Evolutionary conservation across 1,140 invertebrate genomes (phyloP).

Genomic region (Lethrus apterus): DNA sequence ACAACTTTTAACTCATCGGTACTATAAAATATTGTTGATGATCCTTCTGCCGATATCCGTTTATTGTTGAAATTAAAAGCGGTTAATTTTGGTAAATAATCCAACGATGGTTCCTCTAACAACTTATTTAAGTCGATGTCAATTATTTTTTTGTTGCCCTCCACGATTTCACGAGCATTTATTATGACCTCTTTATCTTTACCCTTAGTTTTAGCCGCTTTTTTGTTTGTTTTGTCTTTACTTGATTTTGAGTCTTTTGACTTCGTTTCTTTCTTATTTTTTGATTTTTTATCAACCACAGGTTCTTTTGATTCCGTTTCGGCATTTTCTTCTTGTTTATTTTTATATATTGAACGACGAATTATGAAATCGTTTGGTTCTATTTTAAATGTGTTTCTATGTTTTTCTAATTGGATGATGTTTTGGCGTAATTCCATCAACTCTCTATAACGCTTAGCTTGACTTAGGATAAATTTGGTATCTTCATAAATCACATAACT

Average conservation of each 20-base stretch:
- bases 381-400: background rate
- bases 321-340: background rate
- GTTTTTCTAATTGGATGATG: background rate
- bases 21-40: slow-evolving; percentile 3
- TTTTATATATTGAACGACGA: background rate
- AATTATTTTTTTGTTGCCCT: too few relatives aligned
- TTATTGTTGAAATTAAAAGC: slow-evolving; percentile 6
- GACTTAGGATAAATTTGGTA: background rate
- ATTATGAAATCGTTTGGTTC: background rate
- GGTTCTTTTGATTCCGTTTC: background rate
- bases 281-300: background rate
- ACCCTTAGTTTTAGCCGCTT: too few relatives aligned
- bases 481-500: background rate
- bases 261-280: too few relatives aligned
- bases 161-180: too few relatives aligned
- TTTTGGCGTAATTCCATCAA: background rate
- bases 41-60: background rate
- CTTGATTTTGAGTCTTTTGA: slow-evolving; percentile 2
- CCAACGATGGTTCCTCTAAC: background rate
- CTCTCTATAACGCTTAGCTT: background rate
- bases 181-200: too few relatives aligned
- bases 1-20: slow-evolving; percentile 5
- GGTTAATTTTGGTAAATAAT: background rate
- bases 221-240: background rate
- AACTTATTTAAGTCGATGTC: too few relatives aligned